These are phyloP conservation scores for Rhinichthys klamathensis DNA, from an alignment of 2,113 vertebrate species.

Conservation along the genomic window DNA sequence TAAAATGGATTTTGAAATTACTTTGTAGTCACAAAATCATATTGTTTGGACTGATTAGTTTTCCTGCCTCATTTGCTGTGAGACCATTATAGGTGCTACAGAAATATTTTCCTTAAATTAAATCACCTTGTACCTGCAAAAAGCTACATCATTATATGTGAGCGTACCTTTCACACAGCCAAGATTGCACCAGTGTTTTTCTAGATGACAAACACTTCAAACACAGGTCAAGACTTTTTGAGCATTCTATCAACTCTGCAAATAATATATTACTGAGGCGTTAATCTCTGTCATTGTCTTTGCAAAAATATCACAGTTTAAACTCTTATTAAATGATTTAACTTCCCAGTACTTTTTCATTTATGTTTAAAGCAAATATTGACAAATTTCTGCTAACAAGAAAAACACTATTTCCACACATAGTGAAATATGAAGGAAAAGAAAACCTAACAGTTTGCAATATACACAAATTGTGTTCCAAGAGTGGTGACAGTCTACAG, in stretches of 20 bases:
- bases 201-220: constrained; percentile 14
- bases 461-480: background rate
- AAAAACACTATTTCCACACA: background rate
- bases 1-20: constrained; percentile 32
- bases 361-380: background rate
- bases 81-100: constrained; percentile 36
- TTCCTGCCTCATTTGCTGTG: constrained; percentile 47
- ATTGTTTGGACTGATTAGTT: constrained; percentile 47
- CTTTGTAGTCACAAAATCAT: constrained; percentile 42
- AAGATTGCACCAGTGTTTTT: background rate
- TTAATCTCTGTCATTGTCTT: constrained; percentile 39
- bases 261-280: constrained; percentile 36
- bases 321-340: background rate
- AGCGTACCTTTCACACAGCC: background rate
- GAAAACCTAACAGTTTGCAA: background rate
- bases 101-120: constrained; percentile 46
- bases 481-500: background rate
- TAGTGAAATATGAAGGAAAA: background rate
- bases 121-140: constrained; percentile 34
- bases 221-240: background rate
- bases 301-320: constrained; percentile 41
- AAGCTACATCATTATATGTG: constrained; percentile 45
- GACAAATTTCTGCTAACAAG: background rate
- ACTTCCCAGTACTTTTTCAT: background rate
- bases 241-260: constrained; percentile 30